These are phyloP conservation scores for Daubentonia madagascariensis DNA, from an alignment of 2,113 vertebrate species.

Conservation along the genomic window DNA sequence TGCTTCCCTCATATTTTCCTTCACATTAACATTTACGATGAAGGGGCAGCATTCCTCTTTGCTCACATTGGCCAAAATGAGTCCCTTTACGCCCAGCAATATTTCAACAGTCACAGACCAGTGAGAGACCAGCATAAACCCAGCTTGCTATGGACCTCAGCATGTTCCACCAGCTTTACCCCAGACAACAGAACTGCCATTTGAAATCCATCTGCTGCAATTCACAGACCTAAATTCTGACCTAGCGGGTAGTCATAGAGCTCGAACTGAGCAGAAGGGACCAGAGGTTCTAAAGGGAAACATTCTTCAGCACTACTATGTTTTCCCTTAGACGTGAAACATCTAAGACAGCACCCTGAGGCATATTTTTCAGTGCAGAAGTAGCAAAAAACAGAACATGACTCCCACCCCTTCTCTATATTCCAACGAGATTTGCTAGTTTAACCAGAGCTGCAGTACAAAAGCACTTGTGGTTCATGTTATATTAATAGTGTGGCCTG, in stretches of 20 bases:
- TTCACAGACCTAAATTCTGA: slow-evolving; percentile 71
- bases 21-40: slow-evolving; percentile 69
- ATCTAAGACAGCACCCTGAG: slow-evolving; percentile 68
- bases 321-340: not conserved
- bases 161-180: slow-evolving; percentile 50
- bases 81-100: slow-evolving; percentile 58
- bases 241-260: slow-evolving; percentile 15
- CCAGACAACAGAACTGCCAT: slow-evolving; percentile 58
- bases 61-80: slow-evolving; percentile 49
- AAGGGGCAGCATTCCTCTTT: slow-evolving; percentile 54
- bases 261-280: slow-evolving; percentile 45
- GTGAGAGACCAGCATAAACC: slow-evolving; percentile 57
- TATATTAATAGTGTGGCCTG: slow-evolving; percentile 88
- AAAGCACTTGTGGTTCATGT: slow-evolving; percentile 87
- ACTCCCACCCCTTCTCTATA: slow-evolving; percentile 82
- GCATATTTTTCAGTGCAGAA: slow-evolving; percentile 69
- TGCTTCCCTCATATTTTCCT: slow-evolving; percentile 63
- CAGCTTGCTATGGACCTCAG: slow-evolving; percentile 69
- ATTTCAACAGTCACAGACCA: slow-evolving; percentile 51
- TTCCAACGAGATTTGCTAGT: slow-evolving; percentile 86
- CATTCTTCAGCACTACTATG: slow-evolving; percentile 39
- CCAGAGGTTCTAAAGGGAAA: slow-evolving; percentile 57
- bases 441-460: slow-evolving; percentile 82
- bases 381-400: slow-evolving; percentile 74
- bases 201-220: slow-evolving; percentile 73